Base-by-base conservation (phyloP, 1,140 invertebrate species). In the Coptotermes formosanus region DNA sequence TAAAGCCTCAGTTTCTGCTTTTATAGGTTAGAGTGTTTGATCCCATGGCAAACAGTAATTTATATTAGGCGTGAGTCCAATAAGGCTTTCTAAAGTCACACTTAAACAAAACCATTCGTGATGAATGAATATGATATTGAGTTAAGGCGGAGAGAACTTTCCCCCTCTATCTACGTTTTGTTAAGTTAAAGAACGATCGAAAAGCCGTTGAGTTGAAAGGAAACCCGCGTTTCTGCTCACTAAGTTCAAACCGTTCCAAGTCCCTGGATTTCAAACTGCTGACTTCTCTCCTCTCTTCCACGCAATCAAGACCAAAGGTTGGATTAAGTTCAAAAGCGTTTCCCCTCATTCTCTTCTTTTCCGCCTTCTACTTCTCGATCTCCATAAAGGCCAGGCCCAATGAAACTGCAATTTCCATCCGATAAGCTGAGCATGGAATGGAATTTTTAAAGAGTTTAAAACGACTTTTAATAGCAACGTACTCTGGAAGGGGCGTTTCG, bases 361-460 rank as follows among this genome's bases (percentile, higher is more conserved):
- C n/a, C 25, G n/a, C 64, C 55, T 59, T 23, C 55, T 30, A 16
- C 64, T 75, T 75, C 64, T 14, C 64, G 25, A 75, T 75, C 64
- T 75, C 64, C 64, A 75, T 75, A 30, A 75, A 75, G 64, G 7
- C 55, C 21, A 23, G 14, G 14, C 64, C 64, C 64, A 75, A 75
- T 75, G 64, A 75, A 75, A 75, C 64, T 75, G 64, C 64, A 75
- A 75, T 75, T 75, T 75, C 14, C 64, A 75, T 75, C 64, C 64
- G 64, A 75, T 75, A 75, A 75, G 64, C 64, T 75, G 64, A 75
- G 64, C 64, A 30, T 75, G 64, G 64, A 9, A 16, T 30, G n/a
- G 64, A 75, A 75, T 75, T 75, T 75, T 75, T 75, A 75, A 75
- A 30, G 64, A 75, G 3, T 75, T 30, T 30, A 16, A 30, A 75